These are phyloP conservation scores for Suricata suricatta DNA, from an alignment of 2,113 vertebrate species.

Conservation along the genomic window DNA sequence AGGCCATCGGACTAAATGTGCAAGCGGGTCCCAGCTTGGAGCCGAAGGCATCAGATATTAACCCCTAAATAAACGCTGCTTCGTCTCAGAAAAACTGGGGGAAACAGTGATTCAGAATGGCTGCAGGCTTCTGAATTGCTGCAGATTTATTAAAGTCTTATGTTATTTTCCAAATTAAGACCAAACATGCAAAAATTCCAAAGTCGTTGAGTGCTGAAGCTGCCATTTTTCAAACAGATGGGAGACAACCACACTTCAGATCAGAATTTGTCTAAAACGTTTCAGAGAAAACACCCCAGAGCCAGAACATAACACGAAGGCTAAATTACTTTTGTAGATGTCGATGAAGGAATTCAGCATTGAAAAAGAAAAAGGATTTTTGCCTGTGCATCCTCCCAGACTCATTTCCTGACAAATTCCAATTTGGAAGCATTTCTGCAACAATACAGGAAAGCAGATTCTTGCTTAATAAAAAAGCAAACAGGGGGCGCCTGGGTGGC, in stretches of 20 bases:
- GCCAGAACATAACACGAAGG: too few species aligned
- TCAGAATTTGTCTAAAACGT: background rate
- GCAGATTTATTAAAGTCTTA: slow-evolving; percentile 6
- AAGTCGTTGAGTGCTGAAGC: background rate
- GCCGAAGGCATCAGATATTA: background rate
- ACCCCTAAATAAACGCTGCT: background rate
- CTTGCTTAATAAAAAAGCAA: background rate
- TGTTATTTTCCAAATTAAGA: slow-evolving; percentile 37
- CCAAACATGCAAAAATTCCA: slow-evolving; percentile 11
- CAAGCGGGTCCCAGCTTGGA: background rate
- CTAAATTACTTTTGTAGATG: background rate
- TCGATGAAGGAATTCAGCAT: background rate
- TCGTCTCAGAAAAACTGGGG: background rate
- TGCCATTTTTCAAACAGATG: background rate
- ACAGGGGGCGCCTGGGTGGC: too few species aligned
- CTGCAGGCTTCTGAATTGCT: background rate
- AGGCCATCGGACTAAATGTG: background rate
- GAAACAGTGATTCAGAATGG: background rate
- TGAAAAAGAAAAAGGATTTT: background rate
- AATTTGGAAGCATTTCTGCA: background rate
- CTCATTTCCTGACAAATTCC: background rate
- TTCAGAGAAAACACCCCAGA: background rate
- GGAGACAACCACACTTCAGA: background rate
- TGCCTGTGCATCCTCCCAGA: background rate
- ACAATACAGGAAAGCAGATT: background rate